These are phyloP conservation scores for Apostichopus californicus DNA, from an alignment of 35 echinoderm and acorn worm species.

Conservation along the genomic window DNA sequence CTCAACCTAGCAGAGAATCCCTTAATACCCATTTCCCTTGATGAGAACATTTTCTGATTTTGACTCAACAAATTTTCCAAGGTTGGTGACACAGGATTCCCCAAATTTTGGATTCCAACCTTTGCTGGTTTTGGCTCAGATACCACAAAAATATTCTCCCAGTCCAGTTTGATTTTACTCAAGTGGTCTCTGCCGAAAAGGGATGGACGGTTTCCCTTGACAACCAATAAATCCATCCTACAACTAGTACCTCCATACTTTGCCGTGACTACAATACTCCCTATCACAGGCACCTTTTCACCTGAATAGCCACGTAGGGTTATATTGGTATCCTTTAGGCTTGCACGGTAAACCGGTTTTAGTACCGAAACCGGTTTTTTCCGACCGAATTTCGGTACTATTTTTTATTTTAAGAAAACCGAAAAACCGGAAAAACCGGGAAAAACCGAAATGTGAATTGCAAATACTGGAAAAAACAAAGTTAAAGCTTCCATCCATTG, in stretches of 20 bases:
- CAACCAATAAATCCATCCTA: not conserved
- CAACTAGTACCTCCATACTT: not conserved
- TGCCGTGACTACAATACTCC: no score
- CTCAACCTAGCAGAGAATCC: not conserved
- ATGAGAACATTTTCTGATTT: not conserved
- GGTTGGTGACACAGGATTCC: not conserved
- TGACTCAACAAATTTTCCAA: not conserved
- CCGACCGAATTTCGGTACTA: no score
- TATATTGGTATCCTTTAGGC: no score
- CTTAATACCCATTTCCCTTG: not conserved
- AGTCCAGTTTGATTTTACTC: slow-evolving; percentile 3
- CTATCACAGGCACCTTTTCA: no score
- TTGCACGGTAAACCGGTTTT: no score
- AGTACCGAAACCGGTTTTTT: no score
- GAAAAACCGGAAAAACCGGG: no score
- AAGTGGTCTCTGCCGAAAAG: slow-evolving; percentile 15
- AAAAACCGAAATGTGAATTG: no score
- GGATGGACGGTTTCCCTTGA: slow-evolving; percentile 10
- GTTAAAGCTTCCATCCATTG: no score
- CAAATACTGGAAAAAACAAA: no score
- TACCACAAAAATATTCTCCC: not conserved
- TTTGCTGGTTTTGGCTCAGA: slow-evolving; percentile 11
- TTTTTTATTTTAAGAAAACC: no score
- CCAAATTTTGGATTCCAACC: not conserved
- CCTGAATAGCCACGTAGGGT: no score